Base-by-base conservation (phyloP, 1,140 invertebrate species). In the Drosophila asahinai region DNA sequence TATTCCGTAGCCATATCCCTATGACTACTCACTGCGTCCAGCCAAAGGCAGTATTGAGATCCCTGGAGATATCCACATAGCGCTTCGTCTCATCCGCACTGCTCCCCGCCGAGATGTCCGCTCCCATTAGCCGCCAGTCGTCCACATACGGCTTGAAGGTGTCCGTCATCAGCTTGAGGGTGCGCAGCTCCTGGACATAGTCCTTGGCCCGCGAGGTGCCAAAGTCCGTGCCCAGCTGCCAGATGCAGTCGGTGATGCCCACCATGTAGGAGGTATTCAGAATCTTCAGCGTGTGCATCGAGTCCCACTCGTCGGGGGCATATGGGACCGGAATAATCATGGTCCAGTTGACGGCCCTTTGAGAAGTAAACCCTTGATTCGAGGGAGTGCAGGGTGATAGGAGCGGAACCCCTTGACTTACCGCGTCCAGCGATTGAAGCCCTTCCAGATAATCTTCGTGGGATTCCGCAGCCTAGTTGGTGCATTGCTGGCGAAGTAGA, bases 271-370 rank as follows among this genome's bases (percentile, higher is more conserved):
- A 91, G n/a, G 74, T 92, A 51, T 93, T 92, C 4, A 93, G 67
- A 25, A 93, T 92, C 59, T 84, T 91, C 2, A 93, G 71, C 0
- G 92, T 80, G 33, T 93, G 77, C 80, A 93, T 91, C 6, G 92
- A 90, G n/a, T 93, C 87, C 92, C 92, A 93, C 17, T 84, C 75
- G 8, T 92, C 81, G 11, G 92, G 89, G 2, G 75, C 77, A 66
- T 93, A 93, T 0, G 91, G 92, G 30, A 93, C 83, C 5, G 92
- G 87, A n/a, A 93, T 80, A 30, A 93, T 83, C 89, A 93, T 93
- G 6, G 91, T 91, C 91, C 92, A 93, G 49, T 92, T 91, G 2
- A 93, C 81, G 25, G 86, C 86, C 4, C 86, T 89, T 42, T 5
- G 2, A 63, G 9, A n/a, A 7, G 6, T 8, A 17, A 15, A n/a